Percentiles rank a stretch among this genome's conserved stretches.
These are phyloP conservation scores for Ephestia elutella DNA, from an alignment of 1,140 invertebrate species.

Conservation along the genomic window DNA sequence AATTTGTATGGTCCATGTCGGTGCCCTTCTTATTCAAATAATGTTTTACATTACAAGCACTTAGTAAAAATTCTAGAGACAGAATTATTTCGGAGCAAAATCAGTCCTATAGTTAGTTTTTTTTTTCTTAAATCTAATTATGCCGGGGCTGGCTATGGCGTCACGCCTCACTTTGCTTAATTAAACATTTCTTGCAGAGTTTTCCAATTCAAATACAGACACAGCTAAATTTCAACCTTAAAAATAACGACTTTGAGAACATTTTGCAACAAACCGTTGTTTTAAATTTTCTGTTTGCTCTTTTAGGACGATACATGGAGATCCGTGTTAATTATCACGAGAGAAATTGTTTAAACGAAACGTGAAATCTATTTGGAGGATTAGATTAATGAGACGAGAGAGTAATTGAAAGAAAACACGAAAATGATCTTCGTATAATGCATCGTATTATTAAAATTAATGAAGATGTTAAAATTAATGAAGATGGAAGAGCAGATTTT, in stretches of 20 bases:
- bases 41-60: neutral
- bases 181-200: constrained; percentile 20
- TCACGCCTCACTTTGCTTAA: constrained; percentile 22
- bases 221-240: neutral
- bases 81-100: neutral
- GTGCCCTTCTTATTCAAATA: no score
- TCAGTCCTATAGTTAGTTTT: constrained; percentile 1
- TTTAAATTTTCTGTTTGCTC: neutral
- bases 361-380: neutral
- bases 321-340: constrained; percentile 1
- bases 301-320: neutral
- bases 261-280: neutral
- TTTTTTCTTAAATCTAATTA: constrained; percentile 23
- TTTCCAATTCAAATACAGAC: neutral
- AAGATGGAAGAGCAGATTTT: no score
- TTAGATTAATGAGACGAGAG: neutral
- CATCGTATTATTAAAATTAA: neutral
- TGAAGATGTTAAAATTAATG: neutral
- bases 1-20: no score
- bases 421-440: neutral
- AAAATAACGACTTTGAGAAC: neutral
- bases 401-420: neutral
- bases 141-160: constrained; percentile 12
- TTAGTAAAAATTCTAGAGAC: neutral
- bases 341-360: neutral